A percentile compares a stretch with the other conserved stretches of the same genome.
phyloP scores from a whole-genome alignment of 2,797 vertebrate genomes.

The Strix occidentalis region DNA sequence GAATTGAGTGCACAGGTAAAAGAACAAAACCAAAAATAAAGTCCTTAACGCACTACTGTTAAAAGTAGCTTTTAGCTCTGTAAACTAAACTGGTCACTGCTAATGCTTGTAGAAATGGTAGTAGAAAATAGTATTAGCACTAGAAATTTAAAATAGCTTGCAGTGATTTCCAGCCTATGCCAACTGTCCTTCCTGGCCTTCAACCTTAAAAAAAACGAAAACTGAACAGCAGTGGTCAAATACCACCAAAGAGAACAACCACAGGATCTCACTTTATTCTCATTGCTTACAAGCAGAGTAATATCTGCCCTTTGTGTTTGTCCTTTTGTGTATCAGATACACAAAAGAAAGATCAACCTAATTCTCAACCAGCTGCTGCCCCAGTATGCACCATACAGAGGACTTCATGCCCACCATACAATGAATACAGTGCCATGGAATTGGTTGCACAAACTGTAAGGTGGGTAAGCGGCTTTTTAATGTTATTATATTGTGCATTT shows the following conservation, averaged over 20 bases:
- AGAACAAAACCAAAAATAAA: not conserved
- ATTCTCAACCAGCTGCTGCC: not conserved
- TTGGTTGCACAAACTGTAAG: not conserved
- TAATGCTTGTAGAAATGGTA: not conserved
- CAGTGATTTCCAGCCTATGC: not conserved
- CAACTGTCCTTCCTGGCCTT: not conserved
- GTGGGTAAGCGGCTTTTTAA: slow-evolving; percentile 32
- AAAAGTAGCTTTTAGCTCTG: not conserved
- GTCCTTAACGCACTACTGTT: not conserved
- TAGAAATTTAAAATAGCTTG: not conserved
- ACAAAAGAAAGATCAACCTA: not conserved
- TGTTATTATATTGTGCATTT: slow-evolving; percentile 33
- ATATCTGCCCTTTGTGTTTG: not conserved
- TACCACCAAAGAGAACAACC: not conserved
- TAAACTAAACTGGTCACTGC: not conserved
- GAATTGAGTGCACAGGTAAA: not conserved
- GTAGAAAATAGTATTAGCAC: not conserved
- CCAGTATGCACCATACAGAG: not conserved
- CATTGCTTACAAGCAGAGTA: not conserved
- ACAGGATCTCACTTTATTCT: not conserved
- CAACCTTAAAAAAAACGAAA: not conserved
- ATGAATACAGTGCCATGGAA: not conserved
- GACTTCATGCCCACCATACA: not conserved
- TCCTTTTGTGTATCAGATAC: not conserved
- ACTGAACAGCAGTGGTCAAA: not conserved